These are phyloP conservation scores for Neopipo cinnamomea DNA, from an alignment of 2,113 vertebrate genomes.

Conservation along the genomic window DNA sequence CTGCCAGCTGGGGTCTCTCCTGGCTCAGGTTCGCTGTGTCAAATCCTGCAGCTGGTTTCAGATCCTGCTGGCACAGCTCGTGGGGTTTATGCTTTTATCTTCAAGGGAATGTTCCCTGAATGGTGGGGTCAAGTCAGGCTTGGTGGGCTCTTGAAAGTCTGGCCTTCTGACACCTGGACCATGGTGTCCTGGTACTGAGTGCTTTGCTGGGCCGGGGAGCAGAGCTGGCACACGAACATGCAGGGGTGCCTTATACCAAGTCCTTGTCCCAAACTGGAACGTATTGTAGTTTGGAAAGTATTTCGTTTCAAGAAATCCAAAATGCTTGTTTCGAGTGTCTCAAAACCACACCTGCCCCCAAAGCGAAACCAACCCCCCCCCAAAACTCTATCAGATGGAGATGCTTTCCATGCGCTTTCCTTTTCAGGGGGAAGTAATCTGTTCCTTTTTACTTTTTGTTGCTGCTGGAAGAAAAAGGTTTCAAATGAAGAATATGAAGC, in stretches of 20 bases:
- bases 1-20: slow-evolving; percentile 12
- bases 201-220: neutral
- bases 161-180: neutral
- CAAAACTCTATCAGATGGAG: neutral
- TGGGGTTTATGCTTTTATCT: neutral
- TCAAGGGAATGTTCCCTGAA: neutral
- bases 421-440: neutral
- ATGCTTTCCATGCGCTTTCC: accelerated
- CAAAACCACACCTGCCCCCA: neutral
- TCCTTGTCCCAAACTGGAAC: neutral
- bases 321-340: neutral
- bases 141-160: neutral
- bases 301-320: neutral
- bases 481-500: neutral
- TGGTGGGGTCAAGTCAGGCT: accelerated
- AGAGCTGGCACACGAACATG: neutral
- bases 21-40: neutral
- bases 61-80: neutral
- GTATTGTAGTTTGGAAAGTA: neutral
- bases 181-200: neutral
- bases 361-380: neutral
- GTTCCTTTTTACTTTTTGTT: neutral
- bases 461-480: neutral
- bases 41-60: neutral
- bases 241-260: neutral